These are phyloP conservation scores for Diaprepes abbreviatus DNA, from an alignment of 2,888 invertebrate species.

Conservation along the genomic window DNA sequence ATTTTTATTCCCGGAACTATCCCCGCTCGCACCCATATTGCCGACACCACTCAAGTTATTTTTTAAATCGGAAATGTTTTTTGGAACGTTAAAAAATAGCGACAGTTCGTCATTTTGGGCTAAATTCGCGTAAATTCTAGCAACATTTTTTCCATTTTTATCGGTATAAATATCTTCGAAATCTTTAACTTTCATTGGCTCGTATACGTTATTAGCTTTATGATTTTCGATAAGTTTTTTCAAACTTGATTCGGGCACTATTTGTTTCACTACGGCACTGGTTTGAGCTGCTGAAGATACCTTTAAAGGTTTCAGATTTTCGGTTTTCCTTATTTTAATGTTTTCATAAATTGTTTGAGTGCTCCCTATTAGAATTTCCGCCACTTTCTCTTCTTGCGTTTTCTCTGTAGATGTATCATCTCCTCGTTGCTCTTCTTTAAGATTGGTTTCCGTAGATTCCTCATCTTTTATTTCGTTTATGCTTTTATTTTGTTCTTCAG, in stretches of 20 bases:
- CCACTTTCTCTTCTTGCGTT: conserved; percentile 59
- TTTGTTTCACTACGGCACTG: conserved; percentile 68
- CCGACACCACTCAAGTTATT: conserved; percentile 47
- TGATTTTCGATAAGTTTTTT: conserved; percentile 52
- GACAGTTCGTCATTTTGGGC: conserved; percentile 63
- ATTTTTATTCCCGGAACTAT: conserved; percentile 27
- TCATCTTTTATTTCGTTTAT: conserved; percentile 38
- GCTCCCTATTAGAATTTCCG: conserved; percentile 65
- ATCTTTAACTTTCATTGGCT: conserved; percentile 71
- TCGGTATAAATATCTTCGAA: conserved; percentile 70
- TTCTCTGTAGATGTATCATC: conserved; percentile 38
- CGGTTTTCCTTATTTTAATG: conserved; percentile 65
- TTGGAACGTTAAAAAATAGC: conserved; percentile 66
- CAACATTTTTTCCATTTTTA: conserved; percentile 59
- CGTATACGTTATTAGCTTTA: conserved; percentile 62
- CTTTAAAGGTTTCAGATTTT: conserved; percentile 67
- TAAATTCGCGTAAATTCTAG: conserved; percentile 69
- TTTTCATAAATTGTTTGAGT: conserved; percentile 67
- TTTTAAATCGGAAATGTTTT: conserved; percentile 59
- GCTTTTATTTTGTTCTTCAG: conserved; percentile 54
- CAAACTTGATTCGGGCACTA: conserved; percentile 54
- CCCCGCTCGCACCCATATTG: conserved; percentile 48
- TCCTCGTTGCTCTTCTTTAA: not conserved
- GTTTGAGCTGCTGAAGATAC: conserved; percentile 74
- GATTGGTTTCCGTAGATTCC: conserved; percentile 21